Base-by-base conservation (phyloP, 2,888 invertebrate genomes). In the Anthophora plumipes region DNA sequence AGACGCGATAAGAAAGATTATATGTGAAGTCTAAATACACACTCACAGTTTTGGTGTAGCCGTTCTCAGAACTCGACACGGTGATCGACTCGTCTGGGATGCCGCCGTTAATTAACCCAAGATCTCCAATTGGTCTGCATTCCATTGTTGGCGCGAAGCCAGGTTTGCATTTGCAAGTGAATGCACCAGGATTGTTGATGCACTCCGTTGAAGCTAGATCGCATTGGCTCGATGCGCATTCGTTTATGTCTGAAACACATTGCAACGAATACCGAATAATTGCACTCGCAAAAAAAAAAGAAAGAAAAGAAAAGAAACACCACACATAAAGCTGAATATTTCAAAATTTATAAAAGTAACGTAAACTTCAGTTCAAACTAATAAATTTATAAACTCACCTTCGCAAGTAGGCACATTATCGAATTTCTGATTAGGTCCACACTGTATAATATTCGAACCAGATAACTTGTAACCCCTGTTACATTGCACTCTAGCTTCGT, bases 401-500 rank as follows among this genome's bases (percentile, higher is more conserved):
- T 98, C 98, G 91, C 98, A 98, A 80, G 96, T 96, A 1, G 98
- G 98, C 60, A 97, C 96, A 88, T 97, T 96, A 86, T 97, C 96
- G 86, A 98, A 98, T 83, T 95, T 94, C 93, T 98, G 97, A 85
- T 96, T 95, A n/a, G 97, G 95, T 80, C 97, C 98, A 92, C 98
- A 98, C 90, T 96, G 95, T 81, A 98, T 96, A 70, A 98, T 96
- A 87, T 97, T 97, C 64, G 96, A 96, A 43, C 97, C 97, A 78
- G 96, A 96, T 6, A 98, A 94, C 94, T 97, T 97, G 92, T 97
- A 98, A 12, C 98, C 98, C 94, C 97, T 97, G 91, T 96, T 97
- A 92, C 98, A 98, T 91, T 98, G 98, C 12, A 98, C 97, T 82
- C 98, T 95, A 17, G 98, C 98, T 94, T 98, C 98, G 91, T 98